phyloP scores from a whole-genome alignment of 1,140 invertebrate species.

The Venturia canescens region DNA sequence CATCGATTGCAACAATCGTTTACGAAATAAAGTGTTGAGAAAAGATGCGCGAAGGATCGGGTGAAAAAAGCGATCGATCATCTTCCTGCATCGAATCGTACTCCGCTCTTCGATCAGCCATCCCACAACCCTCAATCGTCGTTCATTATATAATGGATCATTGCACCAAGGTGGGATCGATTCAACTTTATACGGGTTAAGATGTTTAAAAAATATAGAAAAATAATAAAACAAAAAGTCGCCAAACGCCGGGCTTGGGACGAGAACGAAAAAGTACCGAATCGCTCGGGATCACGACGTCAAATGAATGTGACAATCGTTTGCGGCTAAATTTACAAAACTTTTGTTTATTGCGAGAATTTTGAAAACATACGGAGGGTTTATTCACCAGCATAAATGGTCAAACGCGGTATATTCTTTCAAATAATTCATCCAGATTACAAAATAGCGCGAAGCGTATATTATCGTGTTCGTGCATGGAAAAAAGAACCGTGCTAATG shows the following conservation, averaged over 20 bases:
- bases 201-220: neutral
- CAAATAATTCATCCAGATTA: too few species aligned
- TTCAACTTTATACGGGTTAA: conserved; percentile 31
- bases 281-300: neutral
- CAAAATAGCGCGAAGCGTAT: too few species aligned
- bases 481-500: too few species aligned
- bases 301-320: conserved; percentile 11
- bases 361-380: too few species aligned
- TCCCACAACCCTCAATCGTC: conserved; percentile 5
- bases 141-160: conserved; percentile 20
- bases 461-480: too few species aligned
- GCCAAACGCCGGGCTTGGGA: too few species aligned
- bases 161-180: conserved; percentile 34
- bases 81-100: too few species aligned
- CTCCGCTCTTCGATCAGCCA: conserved; percentile 19
- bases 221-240: neutral
- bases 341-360: conserved; percentile 54
- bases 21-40: neutral
- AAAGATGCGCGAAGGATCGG: neutral
- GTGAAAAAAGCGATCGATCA: neutral
- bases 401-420: too few species aligned
- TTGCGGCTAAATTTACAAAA: conserved; percentile 39
- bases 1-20: neutral
- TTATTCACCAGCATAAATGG: too few species aligned
- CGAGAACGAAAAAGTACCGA: conserved; percentile 22